A percentile compares a stretch with the other conserved stretches of the same genome.
Conservation (phyloP, 1,140 invertebrate genomes). For the Hyles euphorbiae region DNA sequence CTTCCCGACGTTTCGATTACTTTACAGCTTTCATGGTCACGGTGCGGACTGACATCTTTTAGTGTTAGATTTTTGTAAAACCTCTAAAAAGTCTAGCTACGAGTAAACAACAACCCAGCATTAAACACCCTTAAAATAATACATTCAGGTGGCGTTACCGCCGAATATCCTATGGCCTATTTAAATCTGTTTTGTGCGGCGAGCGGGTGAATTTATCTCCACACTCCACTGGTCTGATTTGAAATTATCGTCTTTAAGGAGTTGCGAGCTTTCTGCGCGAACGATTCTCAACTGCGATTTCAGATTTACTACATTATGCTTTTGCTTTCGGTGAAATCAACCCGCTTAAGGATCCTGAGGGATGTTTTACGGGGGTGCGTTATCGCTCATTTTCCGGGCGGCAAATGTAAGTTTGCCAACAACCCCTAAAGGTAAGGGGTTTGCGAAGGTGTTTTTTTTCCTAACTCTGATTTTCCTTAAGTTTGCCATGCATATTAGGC, state of each 20-base stretch:
- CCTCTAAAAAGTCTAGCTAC: no score
- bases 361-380: conserved; percentile 1
- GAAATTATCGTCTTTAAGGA: conserved; percentile 40
- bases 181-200: conserved; percentile 34
- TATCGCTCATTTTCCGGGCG: background rate
- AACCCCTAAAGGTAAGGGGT: conserved; percentile 21
- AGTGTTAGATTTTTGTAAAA: no score
- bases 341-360: background rate
- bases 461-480: background rate
- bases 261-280: conserved; percentile 35
- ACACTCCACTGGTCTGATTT: conserved; percentile 36
- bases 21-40: no score
- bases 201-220: conserved; percentile 32
- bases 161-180: conserved; percentile 23
- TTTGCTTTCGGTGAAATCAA: background rate
- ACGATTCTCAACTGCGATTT: conserved; percentile 33
- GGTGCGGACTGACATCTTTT: no score
- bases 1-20: no score
- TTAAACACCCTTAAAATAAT: no score
- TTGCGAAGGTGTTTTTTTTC: conserved; percentile 18
- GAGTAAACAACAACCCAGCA: no score
- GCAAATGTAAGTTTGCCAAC: conserved; percentile 4
- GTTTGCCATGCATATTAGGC: no score
- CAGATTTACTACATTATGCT: conserved; percentile 28
- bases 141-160: no score